Evolutionary conservation across 2,113 vertebrate species (phyloP).

Genomic region (Bubo scandiacus): DNA sequence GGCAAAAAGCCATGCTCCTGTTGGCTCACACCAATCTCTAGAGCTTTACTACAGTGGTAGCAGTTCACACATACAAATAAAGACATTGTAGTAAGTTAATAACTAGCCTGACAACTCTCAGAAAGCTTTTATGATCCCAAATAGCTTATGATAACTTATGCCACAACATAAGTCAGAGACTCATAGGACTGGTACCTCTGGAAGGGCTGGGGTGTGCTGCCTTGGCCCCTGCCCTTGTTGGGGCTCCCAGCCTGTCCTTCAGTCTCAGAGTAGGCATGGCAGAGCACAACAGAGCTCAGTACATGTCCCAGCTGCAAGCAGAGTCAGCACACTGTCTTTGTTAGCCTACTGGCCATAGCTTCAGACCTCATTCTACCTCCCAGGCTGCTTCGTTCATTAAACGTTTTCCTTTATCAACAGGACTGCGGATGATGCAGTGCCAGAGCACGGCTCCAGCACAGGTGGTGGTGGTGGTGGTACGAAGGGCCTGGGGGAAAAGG

Average conservation of each 20-base stretch:
- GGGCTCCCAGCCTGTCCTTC: background rate
- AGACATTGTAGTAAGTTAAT: background rate
- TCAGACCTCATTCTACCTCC: background rate
- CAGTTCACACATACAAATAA: background rate
- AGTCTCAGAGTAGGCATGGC: background rate
- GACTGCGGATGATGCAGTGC: accelerated
- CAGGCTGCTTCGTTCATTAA: background rate
- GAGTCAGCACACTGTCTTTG: background rate
- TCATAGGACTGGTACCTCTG: background rate
- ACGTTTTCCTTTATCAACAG: background rate
- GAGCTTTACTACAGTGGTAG: background rate
- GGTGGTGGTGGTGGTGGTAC: background rate
- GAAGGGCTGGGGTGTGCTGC: background rate
- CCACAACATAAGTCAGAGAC: background rate
- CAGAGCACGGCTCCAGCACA: background rate
- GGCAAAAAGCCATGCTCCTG: background rate
- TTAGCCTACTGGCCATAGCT: background rate
- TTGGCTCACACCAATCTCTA: background rate
- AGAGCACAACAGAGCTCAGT: background rate
- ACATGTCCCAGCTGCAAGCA: background rate
- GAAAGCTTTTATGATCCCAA: background rate
- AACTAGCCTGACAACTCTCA: background rate
- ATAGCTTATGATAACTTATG: background rate
- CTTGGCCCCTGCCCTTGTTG: background rate
- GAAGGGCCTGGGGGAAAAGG: background rate